A percentile compares a stretch with the other conserved stretches of the same genome.
Conservation (phyloP, 2,888 invertebrate species). For the Epicampocera succincta region DNA sequence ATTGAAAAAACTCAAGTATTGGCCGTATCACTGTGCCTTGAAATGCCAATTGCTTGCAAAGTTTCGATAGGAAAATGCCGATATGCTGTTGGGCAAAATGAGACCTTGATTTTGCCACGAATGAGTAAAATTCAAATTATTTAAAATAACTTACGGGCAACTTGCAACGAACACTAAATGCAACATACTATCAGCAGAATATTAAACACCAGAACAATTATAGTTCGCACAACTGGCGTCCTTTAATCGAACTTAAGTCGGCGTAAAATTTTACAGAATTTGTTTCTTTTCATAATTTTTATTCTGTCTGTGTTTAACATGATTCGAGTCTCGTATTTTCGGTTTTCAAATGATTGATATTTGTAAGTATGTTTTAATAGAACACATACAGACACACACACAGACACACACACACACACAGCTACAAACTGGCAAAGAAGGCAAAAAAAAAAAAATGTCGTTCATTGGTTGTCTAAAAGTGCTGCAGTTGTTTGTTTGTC, state of each 20-base stretch:
- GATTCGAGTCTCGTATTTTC: slow-evolving; percentile 45
- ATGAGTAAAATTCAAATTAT: neutral
- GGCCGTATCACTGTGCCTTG: no score
- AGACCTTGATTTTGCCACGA: no score
- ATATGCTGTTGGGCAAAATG: no score
- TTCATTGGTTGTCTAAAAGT: slow-evolving; percentile 49
- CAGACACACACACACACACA: neutral
- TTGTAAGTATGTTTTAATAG: slow-evolving; percentile 26
- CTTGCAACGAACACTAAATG: neutral
- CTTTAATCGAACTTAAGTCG: neutral
- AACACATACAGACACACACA: neutral
- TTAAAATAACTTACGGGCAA: slow-evolving; percentile 10
- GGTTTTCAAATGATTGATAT: slow-evolving; percentile 60
- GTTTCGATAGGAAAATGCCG: no score
- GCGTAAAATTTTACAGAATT: neutral
- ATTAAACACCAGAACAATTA: neutral
- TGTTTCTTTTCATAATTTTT: slow-evolving; percentile 2
- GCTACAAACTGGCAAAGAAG: neutral
- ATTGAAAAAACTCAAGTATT: no score
- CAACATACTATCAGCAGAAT: neutral
- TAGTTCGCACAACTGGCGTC: neutral
- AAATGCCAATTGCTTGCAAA: no score
- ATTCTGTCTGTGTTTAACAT: slow-evolving; percentile 28
- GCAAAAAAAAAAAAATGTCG: slow-evolving; percentile 42
- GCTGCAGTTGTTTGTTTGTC: slow-evolving; percentile 15